Percentiles rank a stretch among this genome's conserved stretches.
These are phyloP conservation scores for Apotomis betuletana DNA, from an alignment of 2,888 invertebrate species.

Conservation along the genomic window DNA sequence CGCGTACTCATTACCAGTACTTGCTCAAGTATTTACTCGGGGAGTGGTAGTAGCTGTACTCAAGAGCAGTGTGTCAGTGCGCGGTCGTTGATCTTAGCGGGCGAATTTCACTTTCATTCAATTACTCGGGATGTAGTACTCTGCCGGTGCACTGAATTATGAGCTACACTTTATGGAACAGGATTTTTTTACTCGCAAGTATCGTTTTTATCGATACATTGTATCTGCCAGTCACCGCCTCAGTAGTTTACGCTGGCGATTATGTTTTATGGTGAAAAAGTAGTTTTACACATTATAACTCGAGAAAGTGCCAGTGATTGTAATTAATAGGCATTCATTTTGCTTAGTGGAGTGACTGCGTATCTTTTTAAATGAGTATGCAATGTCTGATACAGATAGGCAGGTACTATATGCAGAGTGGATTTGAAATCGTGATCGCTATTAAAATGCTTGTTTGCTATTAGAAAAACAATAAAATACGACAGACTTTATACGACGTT, in stretches of 20 bases:
- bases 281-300: constrained; percentile 36
- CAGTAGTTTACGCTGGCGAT: constrained; percentile 27
- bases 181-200: constrained; percentile 15
- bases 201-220: constrained; percentile 15
- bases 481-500: too few species aligned
- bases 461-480: too few species aligned
- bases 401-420: background rate
- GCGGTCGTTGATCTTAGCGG: constrained; percentile 70
- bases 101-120: constrained; percentile 80
- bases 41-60: constrained; percentile 34
- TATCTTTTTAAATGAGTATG: constrained; percentile 19
- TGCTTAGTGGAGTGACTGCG: constrained; percentile 25
- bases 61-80: constrained; percentile 64
- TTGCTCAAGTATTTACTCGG: constrained; percentile 29
- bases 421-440: background rate
- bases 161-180: constrained; percentile 27
- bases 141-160: constrained; percentile 45
- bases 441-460: too few species aligned
- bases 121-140: constrained; percentile 55
- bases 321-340: constrained; percentile 22
- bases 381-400: background rate
- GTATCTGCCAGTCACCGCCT: constrained; percentile 34
- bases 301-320: constrained; percentile 33
- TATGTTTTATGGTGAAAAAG: constrained; percentile 38
- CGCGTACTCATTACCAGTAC: constrained; percentile 32